Conservation (phyloP, 2,113 vertebrate species). For the Larimichthys polyactis region DNA sequence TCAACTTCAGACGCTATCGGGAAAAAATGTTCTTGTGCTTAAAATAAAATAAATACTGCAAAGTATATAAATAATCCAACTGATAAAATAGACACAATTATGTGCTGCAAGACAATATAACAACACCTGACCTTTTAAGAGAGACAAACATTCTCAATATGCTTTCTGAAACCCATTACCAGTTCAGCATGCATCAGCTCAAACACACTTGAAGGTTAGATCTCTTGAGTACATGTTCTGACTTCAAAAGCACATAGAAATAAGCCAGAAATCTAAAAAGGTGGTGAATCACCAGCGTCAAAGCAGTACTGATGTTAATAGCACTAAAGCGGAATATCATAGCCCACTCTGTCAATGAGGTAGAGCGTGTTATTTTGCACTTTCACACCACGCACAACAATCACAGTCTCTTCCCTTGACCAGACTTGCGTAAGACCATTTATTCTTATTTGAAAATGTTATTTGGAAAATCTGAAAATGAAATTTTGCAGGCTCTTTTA, state of each 20-base stretch:
- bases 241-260: constrained; percentile 49
- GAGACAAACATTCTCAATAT: constrained; percentile 8
- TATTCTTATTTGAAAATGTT: not conserved
- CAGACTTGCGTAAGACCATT: not conserved
- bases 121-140: constrained; percentile 4
- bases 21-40: not conserved
- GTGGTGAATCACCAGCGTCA: constrained; percentile 54
- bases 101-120: not conserved
- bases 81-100: not conserved
- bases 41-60: not conserved
- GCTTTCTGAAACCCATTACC: constrained; percentile 26
- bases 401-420: constrained; percentile 51
- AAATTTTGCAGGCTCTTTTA: constrained; percentile 22
- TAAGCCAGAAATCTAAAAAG: constrained; percentile 28
- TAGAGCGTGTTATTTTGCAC: constrained; percentile 63
- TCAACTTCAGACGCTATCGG: not conserved
- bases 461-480: not conserved
- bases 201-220: constrained; percentile 55
- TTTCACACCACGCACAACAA: constrained; percentile 72
- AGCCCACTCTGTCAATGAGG: constrained; percentile 51
- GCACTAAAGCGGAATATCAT: constrained; percentile 58
- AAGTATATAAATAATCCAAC: not conserved
- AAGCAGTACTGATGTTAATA: constrained; percentile 62
- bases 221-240: constrained; percentile 27
- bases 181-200: constrained; percentile 49